A percentile compares a stretch with the other conserved stretches of the same genome.
Evolutionary conservation across 2,113 vertebrate genomes (phyloP).

Genomic region (Nothocercus julius): DNA sequence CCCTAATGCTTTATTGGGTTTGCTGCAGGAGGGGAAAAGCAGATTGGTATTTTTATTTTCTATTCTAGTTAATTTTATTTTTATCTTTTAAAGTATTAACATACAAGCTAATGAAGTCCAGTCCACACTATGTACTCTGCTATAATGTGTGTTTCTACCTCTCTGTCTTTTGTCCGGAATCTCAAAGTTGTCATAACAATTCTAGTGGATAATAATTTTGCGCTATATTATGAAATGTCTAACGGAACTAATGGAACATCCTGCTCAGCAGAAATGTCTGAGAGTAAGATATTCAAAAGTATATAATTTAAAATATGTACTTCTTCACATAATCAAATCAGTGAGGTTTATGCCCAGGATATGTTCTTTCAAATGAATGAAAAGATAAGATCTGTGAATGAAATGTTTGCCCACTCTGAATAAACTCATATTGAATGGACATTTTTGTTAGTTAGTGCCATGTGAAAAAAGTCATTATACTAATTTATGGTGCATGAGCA

Average conservation of each 20-base stretch:
- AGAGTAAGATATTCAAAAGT: not conserved
- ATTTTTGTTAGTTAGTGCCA: not conserved
- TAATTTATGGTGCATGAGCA: not conserved
- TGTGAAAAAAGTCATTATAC: not conserved
- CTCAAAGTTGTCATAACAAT: not conserved
- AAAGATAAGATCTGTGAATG: not conserved
- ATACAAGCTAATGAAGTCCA: not conserved
- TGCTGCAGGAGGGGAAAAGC: not conserved
- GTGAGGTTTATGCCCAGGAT: not conserved
- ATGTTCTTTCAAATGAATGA: not conserved
- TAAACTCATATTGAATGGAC: not conserved
- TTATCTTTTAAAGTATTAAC: not conserved
- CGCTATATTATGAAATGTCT: not conserved
- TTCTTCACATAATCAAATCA: not conserved
- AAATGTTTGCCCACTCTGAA: not conserved
- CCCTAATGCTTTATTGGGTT: not conserved
- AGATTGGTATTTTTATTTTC: not conserved
- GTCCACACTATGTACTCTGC: not conserved
- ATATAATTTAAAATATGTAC: not conserved
- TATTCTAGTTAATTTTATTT: not conserved
- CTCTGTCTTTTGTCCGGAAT: not conserved
- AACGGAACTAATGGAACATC: not conserved
- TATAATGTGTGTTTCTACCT: not conserved
- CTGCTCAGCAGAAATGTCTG: not conserved
- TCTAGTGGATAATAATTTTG: not conserved